Base-by-base conservation (phyloP, 1,140 invertebrate genomes). In the Drosophila rufa region DNA sequence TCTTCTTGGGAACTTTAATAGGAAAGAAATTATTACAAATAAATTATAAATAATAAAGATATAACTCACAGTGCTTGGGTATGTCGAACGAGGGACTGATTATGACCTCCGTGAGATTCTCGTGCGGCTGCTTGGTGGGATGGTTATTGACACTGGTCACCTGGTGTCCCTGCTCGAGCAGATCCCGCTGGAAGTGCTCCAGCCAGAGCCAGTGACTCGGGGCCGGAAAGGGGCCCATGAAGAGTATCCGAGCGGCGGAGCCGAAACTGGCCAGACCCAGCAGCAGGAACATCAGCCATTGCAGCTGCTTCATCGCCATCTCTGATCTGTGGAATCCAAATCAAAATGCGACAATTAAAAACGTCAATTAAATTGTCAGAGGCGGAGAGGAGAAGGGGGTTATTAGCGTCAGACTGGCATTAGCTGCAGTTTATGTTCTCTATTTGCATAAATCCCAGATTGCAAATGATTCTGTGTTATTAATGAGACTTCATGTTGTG, bases 101-200 rank as follows among this genome's bases (percentile, higher is more conserved):
- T 51, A 94, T 92, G 4, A 94, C 91, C 75, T 94, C 93, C 12
- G 93, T 94, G 46, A 94, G 94, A 71, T 94, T 94, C 11, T 81
- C 77, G 19, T 93, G 81, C 1, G 93, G 93, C 9, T 92, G 90
- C 43, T 94, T 84, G 0, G 85, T 84, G 69, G 90, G 93, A 70
- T 93, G 90, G 27, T 94, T 93, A 17, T 94, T 95, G 3, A 95
- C 93, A 1, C 95, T 93, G 9, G 95, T 95, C 3, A 95, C 93
- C 70, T 95, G 93, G 77, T 96, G 95, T 3, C 95, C 95, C 56
- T 94, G 93, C 0, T 85, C 65, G 0, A 94, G 93, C 33, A 96
- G 80, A 69, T 94, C 94, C 17, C 93, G 91, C 17, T 94, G 93
- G 45, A 95, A 94, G 22, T 94, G 93, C 57, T 93, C 93, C 55